Evolutionary conservation across 2,888 invertebrate genomes (phyloP).

Genomic region (Platycnemis pennipes): DNA sequence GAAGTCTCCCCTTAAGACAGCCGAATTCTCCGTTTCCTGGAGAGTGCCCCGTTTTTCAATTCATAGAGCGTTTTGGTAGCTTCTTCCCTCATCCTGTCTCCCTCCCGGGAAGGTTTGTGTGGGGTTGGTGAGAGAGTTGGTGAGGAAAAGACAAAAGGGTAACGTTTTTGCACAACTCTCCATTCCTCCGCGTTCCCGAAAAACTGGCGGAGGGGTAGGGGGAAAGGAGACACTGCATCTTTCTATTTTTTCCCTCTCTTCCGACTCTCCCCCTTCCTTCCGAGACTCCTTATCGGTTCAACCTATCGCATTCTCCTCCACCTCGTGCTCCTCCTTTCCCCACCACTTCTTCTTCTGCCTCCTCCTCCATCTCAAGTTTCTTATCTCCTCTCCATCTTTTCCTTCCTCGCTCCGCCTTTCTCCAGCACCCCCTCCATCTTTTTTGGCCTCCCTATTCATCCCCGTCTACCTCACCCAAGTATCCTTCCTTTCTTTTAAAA

Average conservation of each 20-base stretch:
- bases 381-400: not conserved
- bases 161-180: slow-evolving; percentile 24
- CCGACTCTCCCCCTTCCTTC: not conserved
- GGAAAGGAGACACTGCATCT: not conserved
- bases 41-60: slow-evolving; percentile 25
- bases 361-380: not conserved
- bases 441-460: not conserved
- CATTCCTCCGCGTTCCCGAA: slow-evolving; percentile 50
- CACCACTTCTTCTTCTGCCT: not conserved
- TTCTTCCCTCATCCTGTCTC: not conserved
- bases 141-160: slow-evolving; percentile 41
- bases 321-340: not conserved
- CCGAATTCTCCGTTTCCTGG: not conserved
- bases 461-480: not conserved
- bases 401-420: not conserved
- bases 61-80: slow-evolving; percentile 48
- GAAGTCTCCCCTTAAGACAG: not conserved
- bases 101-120: not conserved
- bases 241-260: not conserved
- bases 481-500: not conserved
- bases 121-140: not conserved
- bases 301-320: not conserved
- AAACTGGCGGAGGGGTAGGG: slow-evolving; percentile 22
- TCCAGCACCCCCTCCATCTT: not conserved
- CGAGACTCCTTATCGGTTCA: slow-evolving; percentile 35